Base-by-base conservation (phyloP, 2,888 invertebrate species). In the Eupithecia tripunctaria region DNA sequence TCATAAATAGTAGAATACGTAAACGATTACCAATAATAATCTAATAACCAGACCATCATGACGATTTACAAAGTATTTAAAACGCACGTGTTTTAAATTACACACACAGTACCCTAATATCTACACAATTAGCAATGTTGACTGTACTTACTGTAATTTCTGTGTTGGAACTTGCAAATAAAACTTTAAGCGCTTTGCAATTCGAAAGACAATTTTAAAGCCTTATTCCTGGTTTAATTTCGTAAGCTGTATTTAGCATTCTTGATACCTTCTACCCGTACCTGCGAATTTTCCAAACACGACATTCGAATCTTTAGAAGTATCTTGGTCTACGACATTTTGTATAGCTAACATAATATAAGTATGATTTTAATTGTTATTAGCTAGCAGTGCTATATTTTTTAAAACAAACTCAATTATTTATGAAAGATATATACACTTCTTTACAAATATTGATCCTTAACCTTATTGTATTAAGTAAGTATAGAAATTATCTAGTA, bases 141-240 rank as follows among this genome's bases (percentile, higher is more conserved):
- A 63, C 62, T 63, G 62, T 63, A 32, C 62, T 14, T 32, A n/a
- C 32, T 12, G 36, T n/a, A 63, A 36, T 63, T 63, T 29, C 62
- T 63, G 21, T 63, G 62, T 36, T 41, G 36, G 29, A 41, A 41
- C 64, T 70, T 64, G 63, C 38, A 41, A 38, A 70, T 70, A 70
- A 64, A 70, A 63, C 70, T 69, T 69, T 63, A 70, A 51, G 63
- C 63, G 36, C 63, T 70, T 64, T 51, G 47, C 36, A 66, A 27
- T 59, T 29, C 59, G n/a, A 56, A 65, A 41, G 59, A 56, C 65
- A 59, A 43, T 65, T 69, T 70, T 51, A 56, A 36, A 51, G 56
- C 38, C 56, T 70, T 36, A 36, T 36, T 63, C 32, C 62, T 63
- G 32, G 62, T 63, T 63, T 36, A 32, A 32, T 21, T 36, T 36